Evolutionary conservation across 2,797 vertebrate genomes (phyloP).

Genomic region (Argya squamiceps): DNA sequence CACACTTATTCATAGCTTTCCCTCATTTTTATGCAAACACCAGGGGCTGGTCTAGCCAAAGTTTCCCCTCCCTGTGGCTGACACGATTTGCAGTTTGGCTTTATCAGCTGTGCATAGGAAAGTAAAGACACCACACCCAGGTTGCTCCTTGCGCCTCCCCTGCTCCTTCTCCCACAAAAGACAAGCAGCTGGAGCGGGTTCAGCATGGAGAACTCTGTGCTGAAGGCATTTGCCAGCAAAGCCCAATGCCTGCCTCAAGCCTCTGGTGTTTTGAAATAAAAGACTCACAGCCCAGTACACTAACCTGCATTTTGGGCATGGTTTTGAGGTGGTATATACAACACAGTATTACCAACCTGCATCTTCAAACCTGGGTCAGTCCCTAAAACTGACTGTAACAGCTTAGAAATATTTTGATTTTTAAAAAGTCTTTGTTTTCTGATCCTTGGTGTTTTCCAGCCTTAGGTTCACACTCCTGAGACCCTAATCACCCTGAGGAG

Average conservation of each 20-base stretch:
- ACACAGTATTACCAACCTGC: neutral
- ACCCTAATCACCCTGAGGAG: neutral
- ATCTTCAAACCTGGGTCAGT: neutral
- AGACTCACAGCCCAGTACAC: neutral
- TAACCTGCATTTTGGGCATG: neutral
- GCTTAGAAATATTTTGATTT: neutral
- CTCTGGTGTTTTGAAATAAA: neutral
- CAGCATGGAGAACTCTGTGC: fast-evolving
- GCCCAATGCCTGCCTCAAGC: neutral
- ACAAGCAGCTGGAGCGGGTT: neutral
- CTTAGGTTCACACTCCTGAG: neutral
- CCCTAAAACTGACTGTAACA: neutral
- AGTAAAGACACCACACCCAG: neutral
- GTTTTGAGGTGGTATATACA: neutral
- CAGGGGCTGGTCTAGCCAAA: neutral
- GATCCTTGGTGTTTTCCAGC: neutral
- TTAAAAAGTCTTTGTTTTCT: neutral
- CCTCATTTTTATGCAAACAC: neutral
- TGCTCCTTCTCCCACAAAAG: neutral
- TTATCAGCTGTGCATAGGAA: neutral
- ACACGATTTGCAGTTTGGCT: neutral
- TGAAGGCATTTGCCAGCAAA: neutral
- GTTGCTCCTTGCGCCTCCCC: neutral
- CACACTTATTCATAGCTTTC: neutral
- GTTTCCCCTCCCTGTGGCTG: neutral